Evolutionary conservation across 2,888 invertebrate species (phyloP), one percentile per base, ranked within the genome.

Genomic region (Mimumesa dahlbomi): DNA sequence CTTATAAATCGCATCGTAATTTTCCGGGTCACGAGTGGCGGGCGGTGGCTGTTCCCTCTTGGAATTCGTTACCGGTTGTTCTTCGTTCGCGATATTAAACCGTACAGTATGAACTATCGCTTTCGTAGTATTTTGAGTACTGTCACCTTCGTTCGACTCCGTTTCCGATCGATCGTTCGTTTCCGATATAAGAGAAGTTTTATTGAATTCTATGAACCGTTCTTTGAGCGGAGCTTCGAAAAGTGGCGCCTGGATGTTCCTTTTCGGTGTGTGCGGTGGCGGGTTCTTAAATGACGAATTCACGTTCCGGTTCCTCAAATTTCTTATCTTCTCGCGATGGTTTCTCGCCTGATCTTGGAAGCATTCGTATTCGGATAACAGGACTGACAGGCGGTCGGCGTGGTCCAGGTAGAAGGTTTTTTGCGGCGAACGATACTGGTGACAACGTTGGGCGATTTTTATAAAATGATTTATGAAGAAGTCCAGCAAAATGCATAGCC

Each of bases 391-490:
- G 52, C 94, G 91, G 68, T 92, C 92, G 0, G 94, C 93, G 82
- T 96, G 95, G 65, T 94, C 92, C 36, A 95, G 89, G 82, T 94
- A 95, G 64, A 94, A 91, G 1, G 92, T 89, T 5, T 94, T 93
- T 82, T 94, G 93, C 61, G 91, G 90, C 0, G 93, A 92, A 9
- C 92, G 91, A 69, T 93, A 93, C 69, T 92, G 91, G 13, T 92
- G 91, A 71, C 94, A 93, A 49, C 91, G 92, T 54, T 92, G 91
- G 0, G 94, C 93, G 91, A 95, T 94, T 53, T 92, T 91, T 31
- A 95, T 91, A 79, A 95, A 94, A 82, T 95, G 94, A 14, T 92
- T 90, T 49, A 95, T 92, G 79, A 96, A 94, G 82, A 94, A 93
- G 83, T 93, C 93, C 0, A 95, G 87, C 1, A 95, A 90, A 57